Base-by-base conservation (phyloP, 2,888 invertebrate species). In the Melinaea marsaeus region DNA sequence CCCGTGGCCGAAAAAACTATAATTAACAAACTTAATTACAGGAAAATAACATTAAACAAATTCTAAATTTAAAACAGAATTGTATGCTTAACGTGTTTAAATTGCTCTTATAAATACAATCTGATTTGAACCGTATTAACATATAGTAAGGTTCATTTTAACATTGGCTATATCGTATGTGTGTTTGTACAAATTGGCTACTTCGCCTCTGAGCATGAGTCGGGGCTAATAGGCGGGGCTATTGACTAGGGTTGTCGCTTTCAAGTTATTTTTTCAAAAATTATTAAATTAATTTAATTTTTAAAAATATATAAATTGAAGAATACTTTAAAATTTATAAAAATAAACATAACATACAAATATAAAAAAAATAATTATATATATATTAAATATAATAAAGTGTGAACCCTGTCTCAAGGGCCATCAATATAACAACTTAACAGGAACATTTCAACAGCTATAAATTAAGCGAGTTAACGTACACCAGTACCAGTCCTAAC, bases 391-490 rank as follows among this genome's bases (percentile, higher is more conserved):
- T 34, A 22, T 55, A 22, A 4, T 32, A 35, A 35, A 32, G 61
- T 67, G 75, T 7, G 81, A 87, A 62, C 87, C 88, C 87, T 88
- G 75, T 0, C 22, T 76, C 76, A 74, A 72, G 74, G 79, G 75
- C 84, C 84, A 88, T 87, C 87, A 87, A 87, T 88, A 88, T 87
- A 86, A 87, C 86, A 86, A 88, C 88, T 88, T 88, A 87, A 86
- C 85, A 83, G 80, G 81, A 81, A 80, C 83, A 79, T 84, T 88
- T 88, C 86, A 86, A 83, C 86, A 79, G 84, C 82, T 78, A 89
- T 90, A 90, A 90, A 90, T 89, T 89, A 89, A 86, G 82, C 77
- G 79, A 83, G 84, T 81, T 88, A 87, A 88, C 85, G 80, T 79
- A 61, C 55, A 61, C 63, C 59, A 64, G 58, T 57, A 61, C 63